Conservation (phyloP, 1,140 invertebrate species). For the Drosophila lacteicornis region DNA sequence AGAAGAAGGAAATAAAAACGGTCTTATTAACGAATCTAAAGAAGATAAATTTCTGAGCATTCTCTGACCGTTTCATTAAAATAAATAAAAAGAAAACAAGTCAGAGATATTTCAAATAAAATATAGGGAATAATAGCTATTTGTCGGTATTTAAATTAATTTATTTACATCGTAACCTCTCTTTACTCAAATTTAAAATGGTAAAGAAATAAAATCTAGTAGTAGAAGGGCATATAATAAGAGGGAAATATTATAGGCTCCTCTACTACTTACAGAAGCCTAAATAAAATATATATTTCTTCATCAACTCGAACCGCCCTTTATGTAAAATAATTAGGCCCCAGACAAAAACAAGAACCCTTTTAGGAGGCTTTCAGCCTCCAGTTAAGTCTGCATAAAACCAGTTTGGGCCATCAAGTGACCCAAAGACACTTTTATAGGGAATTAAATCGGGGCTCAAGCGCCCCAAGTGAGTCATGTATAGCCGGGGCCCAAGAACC, state of each 20-base stretch:
- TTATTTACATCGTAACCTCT: background rate
- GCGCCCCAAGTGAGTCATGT: constrained; percentile 27
- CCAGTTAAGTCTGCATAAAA: constrained; percentile 17
- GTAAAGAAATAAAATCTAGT: background rate
- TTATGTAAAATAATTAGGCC: constrained; percentile 4
- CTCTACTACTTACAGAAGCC: constrained; percentile 1
- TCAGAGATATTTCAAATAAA: background rate
- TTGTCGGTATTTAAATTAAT: too few relatives aligned
- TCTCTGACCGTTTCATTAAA: background rate
- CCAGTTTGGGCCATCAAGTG: constrained; percentile 34
- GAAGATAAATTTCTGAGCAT: background rate
- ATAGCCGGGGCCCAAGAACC: background rate
- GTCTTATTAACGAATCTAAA: background rate
- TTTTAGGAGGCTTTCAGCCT: background rate
- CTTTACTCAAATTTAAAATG: background rate
- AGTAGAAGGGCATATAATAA: too few relatives aligned
- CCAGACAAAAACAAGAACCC: constrained; percentile 6
- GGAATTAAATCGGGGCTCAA: constrained; percentile 20
- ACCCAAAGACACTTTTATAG: constrained; percentile 33
- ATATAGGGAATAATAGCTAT: background rate
- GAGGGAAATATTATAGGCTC: background rate
- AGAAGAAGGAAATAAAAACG: background rate
- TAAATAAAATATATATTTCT: constrained; percentile 1
- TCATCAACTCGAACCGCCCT: background rate
- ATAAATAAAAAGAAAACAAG: background rate